A percentile compares a stretch with the other conserved stretches of the same genome.
These are phyloP conservation scores for Dinocampus coccinellae DNA, from an alignment of 2,888 invertebrate species.

Conservation along the genomic window DNA sequence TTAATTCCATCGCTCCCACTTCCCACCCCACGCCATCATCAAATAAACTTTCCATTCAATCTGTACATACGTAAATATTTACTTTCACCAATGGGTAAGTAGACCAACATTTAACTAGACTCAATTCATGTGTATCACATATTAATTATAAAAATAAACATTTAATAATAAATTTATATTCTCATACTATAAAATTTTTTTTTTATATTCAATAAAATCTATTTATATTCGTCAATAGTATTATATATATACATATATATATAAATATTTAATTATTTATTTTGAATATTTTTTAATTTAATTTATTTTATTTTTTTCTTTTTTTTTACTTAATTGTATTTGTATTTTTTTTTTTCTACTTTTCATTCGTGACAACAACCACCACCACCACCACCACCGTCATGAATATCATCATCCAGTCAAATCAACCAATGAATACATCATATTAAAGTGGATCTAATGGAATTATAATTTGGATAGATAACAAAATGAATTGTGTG, in stretches of 20 bases:
- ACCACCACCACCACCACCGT: neutral
- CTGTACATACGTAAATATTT: neutral
- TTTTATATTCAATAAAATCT: too few species aligned
- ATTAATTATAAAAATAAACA: neutral
- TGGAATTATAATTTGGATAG: neutral
- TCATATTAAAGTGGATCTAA: neutral
- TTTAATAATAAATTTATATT: too few species aligned
- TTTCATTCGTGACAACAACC: too few species aligned
- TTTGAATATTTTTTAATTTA: too few species aligned
- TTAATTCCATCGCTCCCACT: too few species aligned
- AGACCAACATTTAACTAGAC: neutral
- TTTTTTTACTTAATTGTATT: too few species aligned
- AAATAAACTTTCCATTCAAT: neutral
- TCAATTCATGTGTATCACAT: neutral
- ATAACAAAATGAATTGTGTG: neutral
- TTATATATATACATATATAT: neutral
- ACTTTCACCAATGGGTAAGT: neutral
- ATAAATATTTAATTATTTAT: too few species aligned
- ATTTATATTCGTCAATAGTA: too few species aligned
- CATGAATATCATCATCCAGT: too few species aligned
- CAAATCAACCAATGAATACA: neutral
- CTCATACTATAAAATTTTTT: too few species aligned
- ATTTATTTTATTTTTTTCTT: too few species aligned
- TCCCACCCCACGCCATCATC: neutral
- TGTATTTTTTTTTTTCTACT: too few species aligned